Conservation (phyloP, 2,797 vertebrate genomes). For the Syncerus caffer region DNA sequence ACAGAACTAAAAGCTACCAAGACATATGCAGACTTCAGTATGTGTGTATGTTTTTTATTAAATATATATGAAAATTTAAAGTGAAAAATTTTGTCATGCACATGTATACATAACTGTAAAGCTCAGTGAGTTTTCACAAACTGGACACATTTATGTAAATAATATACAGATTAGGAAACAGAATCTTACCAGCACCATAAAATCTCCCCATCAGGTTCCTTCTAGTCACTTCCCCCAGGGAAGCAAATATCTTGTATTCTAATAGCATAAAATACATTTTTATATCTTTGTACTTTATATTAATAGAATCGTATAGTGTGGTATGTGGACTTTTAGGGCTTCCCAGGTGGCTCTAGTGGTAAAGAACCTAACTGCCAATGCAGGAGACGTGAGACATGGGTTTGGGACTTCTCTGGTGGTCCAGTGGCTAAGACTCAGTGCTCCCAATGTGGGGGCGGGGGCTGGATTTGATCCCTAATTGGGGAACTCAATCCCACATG, state of each 20-base stretch:
- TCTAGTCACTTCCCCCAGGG: neutral
- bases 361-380: neutral
- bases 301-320: neutral
- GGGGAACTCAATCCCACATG: neutral
- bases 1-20: conserved; percentile 65
- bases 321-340: neutral
- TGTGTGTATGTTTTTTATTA: neutral
- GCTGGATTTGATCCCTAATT: neutral
- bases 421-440: neutral
- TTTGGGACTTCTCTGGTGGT: neutral
- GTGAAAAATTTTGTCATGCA: neutral
- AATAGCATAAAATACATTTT: neutral
- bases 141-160: neutral
- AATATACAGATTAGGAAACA: neutral
- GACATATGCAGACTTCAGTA: neutral
- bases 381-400: neutral
- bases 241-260: neutral
- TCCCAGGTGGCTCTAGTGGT: neutral
- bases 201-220: neutral
- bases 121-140: neutral
- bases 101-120: neutral
- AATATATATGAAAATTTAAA: neutral
- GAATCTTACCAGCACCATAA: neutral
- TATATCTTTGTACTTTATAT: neutral
- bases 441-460: rapidly evolving